Evolutionary conservation across 2,113 vertebrate genomes (phyloP).

Genomic region (Pedetes capensis): DNA sequence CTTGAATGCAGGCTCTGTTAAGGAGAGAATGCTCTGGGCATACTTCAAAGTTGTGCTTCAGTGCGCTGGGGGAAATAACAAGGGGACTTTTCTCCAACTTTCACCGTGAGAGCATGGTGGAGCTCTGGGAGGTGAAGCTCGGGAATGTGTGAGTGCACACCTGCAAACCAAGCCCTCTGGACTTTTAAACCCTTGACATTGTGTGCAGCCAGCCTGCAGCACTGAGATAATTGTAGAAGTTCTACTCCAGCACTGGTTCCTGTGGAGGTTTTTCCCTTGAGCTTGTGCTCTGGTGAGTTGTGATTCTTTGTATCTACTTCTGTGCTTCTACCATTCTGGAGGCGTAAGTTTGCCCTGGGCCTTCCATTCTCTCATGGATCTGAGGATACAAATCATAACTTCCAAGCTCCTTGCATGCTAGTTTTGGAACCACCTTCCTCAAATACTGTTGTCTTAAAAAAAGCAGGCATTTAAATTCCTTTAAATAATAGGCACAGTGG

Average conservation of each 20-base stretch:
- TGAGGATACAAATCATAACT: too few relatives aligned
- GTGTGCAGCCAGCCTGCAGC: too few relatives aligned
- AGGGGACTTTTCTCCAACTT: background rate
- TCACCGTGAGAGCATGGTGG: background rate
- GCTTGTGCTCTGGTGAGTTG: background rate
- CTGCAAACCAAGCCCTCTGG: background rate
- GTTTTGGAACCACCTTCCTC: too few relatives aligned
- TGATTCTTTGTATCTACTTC: background rate
- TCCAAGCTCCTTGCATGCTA: too few relatives aligned
- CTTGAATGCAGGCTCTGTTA: background rate
- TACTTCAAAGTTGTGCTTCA: background rate
- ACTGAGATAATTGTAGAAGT: background rate
- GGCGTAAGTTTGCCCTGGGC: background rate
- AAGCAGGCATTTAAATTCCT: too few relatives aligned
- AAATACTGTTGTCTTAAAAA: too few relatives aligned
- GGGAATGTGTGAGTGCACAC: background rate
- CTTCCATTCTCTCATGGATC: background rate
- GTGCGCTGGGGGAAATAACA: too few relatives aligned
- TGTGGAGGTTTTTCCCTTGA: background rate
- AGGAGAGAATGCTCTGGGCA: background rate
- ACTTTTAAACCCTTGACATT: background rate
- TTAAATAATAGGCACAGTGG: background rate
- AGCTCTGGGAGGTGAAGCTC: background rate
- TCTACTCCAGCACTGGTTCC: background rate
- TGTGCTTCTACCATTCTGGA: background rate